Percentiles rank a stretch among this genome's conserved stretches.
Evolutionary conservation across 2,113 vertebrate species (phyloP).

Genomic region (Tragelaphus scriptus): DNA sequence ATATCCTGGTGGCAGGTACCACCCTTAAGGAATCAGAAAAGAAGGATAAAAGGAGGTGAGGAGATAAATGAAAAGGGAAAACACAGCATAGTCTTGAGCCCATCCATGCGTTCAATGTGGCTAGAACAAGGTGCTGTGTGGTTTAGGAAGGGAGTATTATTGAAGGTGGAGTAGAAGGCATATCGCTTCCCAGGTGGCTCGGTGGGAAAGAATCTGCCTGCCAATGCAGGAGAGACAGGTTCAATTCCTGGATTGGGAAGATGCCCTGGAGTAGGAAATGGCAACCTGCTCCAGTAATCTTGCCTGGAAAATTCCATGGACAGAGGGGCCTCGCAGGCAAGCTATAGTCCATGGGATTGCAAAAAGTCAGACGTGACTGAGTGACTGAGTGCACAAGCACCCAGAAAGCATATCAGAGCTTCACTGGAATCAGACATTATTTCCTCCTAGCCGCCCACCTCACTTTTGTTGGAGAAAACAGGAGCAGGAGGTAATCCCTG

Average conservation of each 20-base stretch:
- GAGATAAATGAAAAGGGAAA: background rate
- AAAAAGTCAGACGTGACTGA: background rate
- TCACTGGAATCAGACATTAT: background rate
- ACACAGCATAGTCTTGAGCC: background rate
- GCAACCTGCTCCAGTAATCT: background rate
- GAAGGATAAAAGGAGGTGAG: background rate
- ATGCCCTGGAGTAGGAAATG: background rate
- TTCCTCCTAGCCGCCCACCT: background rate
- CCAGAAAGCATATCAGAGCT: background rate
- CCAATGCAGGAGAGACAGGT: background rate
- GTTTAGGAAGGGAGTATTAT: background rate
- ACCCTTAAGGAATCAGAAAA: background rate
- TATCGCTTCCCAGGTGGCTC: background rate
- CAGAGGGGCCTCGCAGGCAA: background rate
- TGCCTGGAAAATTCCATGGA: background rate
- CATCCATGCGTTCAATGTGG: background rate
- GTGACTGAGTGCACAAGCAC: background rate
- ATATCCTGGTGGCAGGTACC: background rate
- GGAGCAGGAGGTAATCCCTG: background rate
- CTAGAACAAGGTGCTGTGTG: background rate
- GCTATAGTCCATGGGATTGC: background rate
- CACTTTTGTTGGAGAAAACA: background rate
- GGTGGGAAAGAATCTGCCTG: background rate
- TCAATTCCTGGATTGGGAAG: background rate
- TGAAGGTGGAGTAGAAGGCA: background rate